These are phyloP conservation scores for Phenacoccus solenopsis DNA, from an alignment of 1,140 invertebrate genomes.

Conservation along the genomic window DNA sequence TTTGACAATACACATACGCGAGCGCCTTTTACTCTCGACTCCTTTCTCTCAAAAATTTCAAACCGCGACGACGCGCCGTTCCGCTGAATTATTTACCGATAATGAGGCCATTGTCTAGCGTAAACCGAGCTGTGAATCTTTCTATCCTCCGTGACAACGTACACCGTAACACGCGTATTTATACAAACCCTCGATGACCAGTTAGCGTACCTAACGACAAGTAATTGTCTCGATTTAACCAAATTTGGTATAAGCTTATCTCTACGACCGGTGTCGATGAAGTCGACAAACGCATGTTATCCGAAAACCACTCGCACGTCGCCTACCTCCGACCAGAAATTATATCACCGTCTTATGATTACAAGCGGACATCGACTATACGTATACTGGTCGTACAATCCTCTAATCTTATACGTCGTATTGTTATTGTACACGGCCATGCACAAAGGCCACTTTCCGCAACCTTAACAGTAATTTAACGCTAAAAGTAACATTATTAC, in stretches of 20 bases:
- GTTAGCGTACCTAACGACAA: too few relatives aligned
- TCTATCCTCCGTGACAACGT: neutral
- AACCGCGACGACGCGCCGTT: too few relatives aligned
- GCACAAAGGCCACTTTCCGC: neutral
- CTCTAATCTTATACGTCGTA: too few relatives aligned
- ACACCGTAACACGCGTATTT: too few relatives aligned
- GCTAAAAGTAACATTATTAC: conserved; percentile 1
- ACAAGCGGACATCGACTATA: too few relatives aligned
- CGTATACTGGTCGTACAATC: too few relatives aligned
- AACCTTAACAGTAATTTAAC: neutral
- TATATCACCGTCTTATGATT: neutral
- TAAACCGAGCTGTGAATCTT: too few relatives aligned
- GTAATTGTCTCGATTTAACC: conserved; percentile 1
- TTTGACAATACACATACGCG: neutral
- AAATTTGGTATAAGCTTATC: neutral
- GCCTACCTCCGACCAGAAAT: neutral
- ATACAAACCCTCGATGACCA: neutral
- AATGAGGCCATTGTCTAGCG: neutral
- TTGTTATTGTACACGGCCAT: neutral
- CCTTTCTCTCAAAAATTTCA: too few relatives aligned
- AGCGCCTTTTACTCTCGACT: too few relatives aligned
- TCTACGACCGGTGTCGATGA: neutral
- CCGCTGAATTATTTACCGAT: neutral
- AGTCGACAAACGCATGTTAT: neutral
- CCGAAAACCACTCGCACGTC: neutral